These are phyloP conservation scores for Urocitellus parryii DNA, from an alignment of 2,113 vertebrate genomes.

Conservation along the genomic window DNA sequence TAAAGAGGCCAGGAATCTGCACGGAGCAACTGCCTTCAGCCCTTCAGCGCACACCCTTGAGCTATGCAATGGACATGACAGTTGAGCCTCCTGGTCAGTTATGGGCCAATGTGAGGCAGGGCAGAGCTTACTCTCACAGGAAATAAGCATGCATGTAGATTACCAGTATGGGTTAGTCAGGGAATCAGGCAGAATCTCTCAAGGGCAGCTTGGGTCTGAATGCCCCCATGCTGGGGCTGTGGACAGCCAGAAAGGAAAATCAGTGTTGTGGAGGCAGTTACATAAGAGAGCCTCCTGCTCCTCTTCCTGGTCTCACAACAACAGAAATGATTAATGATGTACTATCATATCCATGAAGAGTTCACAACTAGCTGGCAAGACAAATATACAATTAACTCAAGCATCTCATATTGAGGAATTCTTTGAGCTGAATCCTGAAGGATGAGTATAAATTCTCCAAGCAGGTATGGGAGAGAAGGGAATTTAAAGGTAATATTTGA, in stretches of 20 bases:
- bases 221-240: accelerated
- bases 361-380: not conserved
- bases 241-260: not conserved
- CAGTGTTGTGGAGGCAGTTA: not conserved
- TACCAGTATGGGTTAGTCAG: not conserved
- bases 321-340: not conserved
- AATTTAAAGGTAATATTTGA: not conserved
- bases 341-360: not conserved
- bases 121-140: not conserved
- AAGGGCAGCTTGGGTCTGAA: not conserved
- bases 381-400: not conserved
- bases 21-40: not conserved
- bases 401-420: not conserved
- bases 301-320: not conserved
- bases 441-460: not conserved
- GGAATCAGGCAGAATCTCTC: not conserved
- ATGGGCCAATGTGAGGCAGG: not conserved
- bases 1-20: not conserved
- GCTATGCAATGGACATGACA: not conserved
- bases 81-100: not conserved
- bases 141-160: accelerated
- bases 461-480: not conserved
- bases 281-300: not conserved
- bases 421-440: not conserved
- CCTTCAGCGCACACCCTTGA: not conserved